Conservation (phyloP, 1,140 invertebrate species). For the Pogonomyrmex barbatus region DNA sequence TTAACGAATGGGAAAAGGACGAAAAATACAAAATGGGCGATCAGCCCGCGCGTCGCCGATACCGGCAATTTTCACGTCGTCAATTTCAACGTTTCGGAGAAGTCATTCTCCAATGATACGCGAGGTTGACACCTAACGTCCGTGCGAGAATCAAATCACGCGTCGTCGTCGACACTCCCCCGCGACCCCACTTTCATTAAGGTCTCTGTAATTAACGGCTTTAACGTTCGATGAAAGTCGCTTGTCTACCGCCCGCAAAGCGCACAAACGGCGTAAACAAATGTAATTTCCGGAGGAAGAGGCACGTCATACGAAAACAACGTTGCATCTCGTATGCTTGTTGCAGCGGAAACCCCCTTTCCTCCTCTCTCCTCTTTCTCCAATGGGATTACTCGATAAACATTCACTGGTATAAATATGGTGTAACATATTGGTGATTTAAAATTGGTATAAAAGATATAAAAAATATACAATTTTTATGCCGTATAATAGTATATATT, state of each 20-base stretch:
- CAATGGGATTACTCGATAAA: background rate
- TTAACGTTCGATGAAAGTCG: background rate
- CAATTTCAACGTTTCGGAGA: conserved; percentile 2
- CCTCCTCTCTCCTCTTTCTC: background rate
- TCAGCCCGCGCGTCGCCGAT: background rate
- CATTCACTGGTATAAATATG: too few relatives aligned
- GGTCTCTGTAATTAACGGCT: conserved; percentile 30
- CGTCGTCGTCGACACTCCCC: background rate
- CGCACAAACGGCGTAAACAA: background rate
- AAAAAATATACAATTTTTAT: too few relatives aligned
- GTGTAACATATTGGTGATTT: too few relatives aligned
- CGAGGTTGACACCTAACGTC: background rate
- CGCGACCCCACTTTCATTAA: conserved; percentile 3
- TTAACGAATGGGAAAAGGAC: conserved; percentile 9
- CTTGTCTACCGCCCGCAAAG: background rate
- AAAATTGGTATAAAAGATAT: too few relatives aligned
- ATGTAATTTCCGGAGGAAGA: background rate
- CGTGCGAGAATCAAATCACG: background rate
- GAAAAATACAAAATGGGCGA: conserved; percentile 17
- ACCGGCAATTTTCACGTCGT: conserved; percentile 16
- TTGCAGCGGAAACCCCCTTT: background rate
- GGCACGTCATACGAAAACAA: background rate
- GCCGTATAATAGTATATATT: too few relatives aligned
- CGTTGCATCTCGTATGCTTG: background rate
- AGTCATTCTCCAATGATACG: conserved; percentile 2